Conservation (phyloP, 2,888 invertebrate species). For the Cantharis rufa region DNA sequence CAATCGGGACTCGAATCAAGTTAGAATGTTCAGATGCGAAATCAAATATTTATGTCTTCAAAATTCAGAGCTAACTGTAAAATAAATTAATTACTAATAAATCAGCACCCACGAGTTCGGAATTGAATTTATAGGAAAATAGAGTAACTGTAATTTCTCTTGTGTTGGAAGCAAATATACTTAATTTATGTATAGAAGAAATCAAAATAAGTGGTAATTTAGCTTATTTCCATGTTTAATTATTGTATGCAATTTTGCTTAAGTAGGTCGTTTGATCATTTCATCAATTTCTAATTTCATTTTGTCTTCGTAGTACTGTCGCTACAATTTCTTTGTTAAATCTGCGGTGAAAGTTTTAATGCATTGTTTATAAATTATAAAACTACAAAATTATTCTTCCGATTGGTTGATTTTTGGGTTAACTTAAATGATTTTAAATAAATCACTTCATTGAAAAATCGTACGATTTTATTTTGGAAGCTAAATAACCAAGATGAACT, state of each 20-base stretch:
- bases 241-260: constrained; percentile 4
- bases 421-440: background rate
- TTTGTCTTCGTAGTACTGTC: constrained; percentile 21
- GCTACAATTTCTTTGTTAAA: constrained; percentile 25
- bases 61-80: background rate
- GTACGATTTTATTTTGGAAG: background rate
- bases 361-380: constrained; percentile 24
- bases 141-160: background rate
- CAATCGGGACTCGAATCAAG: too few relatives aligned
- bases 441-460: background rate
- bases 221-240: background rate
- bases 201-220: background rate
- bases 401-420: constrained; percentile 17
- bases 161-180: background rate
- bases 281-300: constrained; percentile 32
- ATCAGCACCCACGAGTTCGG: background rate
- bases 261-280: constrained; percentile 28
- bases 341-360: constrained; percentile 28
- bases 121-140: background rate
- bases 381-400: constrained; percentile 24
- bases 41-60: background rate
- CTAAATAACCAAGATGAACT: background rate
- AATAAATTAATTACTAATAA: background rate
- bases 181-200: background rate
- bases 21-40: too few relatives aligned